Percentiles rank a stretch among this genome's conserved stretches.
These are phyloP conservation scores for Nemapogon koenigi DNA, from an alignment of 2,888 invertebrate genomes.

Conservation along the genomic window DNA sequence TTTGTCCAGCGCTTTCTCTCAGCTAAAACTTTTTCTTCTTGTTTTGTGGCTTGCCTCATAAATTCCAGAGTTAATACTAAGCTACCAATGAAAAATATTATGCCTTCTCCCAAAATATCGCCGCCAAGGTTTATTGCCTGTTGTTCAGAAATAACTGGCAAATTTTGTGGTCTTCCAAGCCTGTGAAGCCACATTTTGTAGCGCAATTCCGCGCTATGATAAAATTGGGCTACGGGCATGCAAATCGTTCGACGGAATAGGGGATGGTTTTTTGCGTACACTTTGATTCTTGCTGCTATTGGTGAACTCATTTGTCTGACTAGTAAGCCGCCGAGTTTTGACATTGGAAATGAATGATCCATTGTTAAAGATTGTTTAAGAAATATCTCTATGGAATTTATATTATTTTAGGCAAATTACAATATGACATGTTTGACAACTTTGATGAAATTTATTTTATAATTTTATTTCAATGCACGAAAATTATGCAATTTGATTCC, in stretches of 20 bases:
- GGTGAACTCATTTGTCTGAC: not conserved
- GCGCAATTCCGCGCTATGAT: not conserved
- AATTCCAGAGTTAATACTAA: not conserved
- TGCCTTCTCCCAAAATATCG: not conserved
- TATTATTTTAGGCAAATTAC: no score
- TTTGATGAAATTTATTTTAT: no score
- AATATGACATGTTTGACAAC: no score
- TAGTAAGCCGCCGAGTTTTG: not conserved
- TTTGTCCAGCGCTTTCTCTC: not conserved
- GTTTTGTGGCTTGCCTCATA: not conserved
- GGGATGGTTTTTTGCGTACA: not conserved
- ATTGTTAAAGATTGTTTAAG: no score
- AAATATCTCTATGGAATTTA: no score
- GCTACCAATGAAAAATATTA: not conserved
- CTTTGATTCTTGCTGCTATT: not conserved
- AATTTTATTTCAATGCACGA: no score
- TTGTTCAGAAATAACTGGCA: not conserved
- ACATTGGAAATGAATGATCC: not conserved
- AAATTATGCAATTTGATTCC: no score
- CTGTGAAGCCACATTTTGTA: not conserved
- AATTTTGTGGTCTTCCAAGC: not conserved
- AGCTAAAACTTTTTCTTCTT: not conserved
- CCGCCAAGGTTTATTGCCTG: not conserved
- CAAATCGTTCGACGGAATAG: not conserved
- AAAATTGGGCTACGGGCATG: not conserved